These are phyloP conservation scores for Drosophila kikkawai DNA, from an alignment of 1,140 invertebrate genomes.

Conservation along the genomic window DNA sequence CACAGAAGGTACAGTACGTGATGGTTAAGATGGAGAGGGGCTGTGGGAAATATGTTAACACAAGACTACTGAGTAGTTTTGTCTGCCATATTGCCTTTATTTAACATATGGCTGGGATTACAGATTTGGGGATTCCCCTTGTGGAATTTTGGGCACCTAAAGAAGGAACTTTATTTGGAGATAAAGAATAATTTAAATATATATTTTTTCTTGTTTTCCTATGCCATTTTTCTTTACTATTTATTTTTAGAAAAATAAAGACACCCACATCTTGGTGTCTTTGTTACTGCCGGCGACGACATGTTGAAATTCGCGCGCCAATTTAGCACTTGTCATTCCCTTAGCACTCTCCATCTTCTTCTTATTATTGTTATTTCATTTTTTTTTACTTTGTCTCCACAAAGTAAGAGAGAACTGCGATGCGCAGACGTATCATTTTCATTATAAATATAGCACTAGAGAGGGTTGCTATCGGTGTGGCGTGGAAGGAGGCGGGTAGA, in stretches of 20 bases:
- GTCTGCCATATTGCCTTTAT: conserved; percentile 12
- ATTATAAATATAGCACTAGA: conserved; percentile 75
- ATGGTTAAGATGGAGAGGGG: not conserved
- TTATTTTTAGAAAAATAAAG: conserved; percentile 13
- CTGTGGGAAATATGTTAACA: not conserved
- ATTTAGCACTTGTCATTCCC: conserved; percentile 80
- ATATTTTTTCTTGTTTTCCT: not conserved
- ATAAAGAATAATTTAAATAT: not conserved
- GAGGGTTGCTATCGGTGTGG: conserved; percentile 35
- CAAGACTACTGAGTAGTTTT: conserved; percentile 20
- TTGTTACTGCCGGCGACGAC: conserved; percentile 74
- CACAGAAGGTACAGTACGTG: conserved; percentile 50
- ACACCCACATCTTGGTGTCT: conserved; percentile 52
- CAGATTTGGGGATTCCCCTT: not conserved
- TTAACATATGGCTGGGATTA: conserved; percentile 9
- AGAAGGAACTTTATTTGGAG: no score
- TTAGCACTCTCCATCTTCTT: conserved; percentile 21
- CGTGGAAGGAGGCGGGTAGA: not conserved
- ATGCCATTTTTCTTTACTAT: not conserved
- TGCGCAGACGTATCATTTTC: conserved; percentile 77
- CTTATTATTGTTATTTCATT: not conserved
- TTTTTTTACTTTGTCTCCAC: not conserved
- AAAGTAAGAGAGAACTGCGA: conserved; percentile 30
- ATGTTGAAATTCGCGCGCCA: conserved; percentile 79
- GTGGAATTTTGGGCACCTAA: not conserved